Base-by-base conservation (phyloP, 2,797 vertebrate species). In the Amblyopsis hoosieri region DNA sequence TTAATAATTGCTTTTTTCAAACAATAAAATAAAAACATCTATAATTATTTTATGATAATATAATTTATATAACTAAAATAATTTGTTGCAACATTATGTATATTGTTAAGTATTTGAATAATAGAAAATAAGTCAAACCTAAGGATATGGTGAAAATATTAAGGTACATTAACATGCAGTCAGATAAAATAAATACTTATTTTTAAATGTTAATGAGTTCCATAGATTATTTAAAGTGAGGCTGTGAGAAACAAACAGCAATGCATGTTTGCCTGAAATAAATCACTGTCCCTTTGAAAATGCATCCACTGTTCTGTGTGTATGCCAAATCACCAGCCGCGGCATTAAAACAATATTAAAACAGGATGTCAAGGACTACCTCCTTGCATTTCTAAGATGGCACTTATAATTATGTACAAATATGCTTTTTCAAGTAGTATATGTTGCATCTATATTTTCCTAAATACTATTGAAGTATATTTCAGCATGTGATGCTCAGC, bases 291-390 rank as follows among this genome's bases (percentile, higher is more conserved):
- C 79, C 87, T 89, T 90, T 90, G 82, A 87, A 89, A 88, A 86
- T 51, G 75, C 80, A 81, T 85, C 85, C 84, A 83, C 69, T 83
- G 87, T 88, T 85, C 79, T 56, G 13, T 73, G 1, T 82, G 84
- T 78, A 79, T 86, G 72, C 77, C 87, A 87, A 90, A 89, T 90
- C 90, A 90, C 72, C 84, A 82, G 70, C 77, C 10, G 12, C 59
- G 4, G 82, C 83, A 87, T 89, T 87, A 88, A 89, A 90, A 85
- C 83, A 86, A 83, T 87, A 87, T 86, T 89, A 83, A 89, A 88
- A 90, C 84, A 13, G 78, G 74, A 89, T 84, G 81, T 83, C 90
- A 91, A 91, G 90, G 81, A 86, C 80, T 90, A 86, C 83, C 85
- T 81, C 81, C 79, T 84, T 74, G 74, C 81, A 81, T 70, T 67